Base-by-base conservation (phyloP, 2,888 invertebrate species). In the Chrysolina haemoptera region DNA sequence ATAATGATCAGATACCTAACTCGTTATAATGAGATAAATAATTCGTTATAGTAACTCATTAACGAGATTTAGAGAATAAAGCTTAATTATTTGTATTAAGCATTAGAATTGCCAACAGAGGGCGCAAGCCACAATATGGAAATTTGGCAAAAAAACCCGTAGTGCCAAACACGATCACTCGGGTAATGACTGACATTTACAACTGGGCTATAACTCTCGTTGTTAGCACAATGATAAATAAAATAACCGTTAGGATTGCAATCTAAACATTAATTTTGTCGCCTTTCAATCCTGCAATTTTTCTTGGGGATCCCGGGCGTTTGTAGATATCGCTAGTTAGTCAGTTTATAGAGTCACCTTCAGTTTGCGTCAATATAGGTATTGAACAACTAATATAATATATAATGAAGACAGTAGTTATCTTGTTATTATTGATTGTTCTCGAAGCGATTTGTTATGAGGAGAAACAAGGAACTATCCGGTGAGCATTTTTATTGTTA, bases 221-320 rank as follows among this genome's bases (percentile, higher is more conserved):
- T 53, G 53, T 53, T 20, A 20, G 12, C 53, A 53, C 20, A 20
- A 35, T 20, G 53, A 53, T 20, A 53, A 53, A 53, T 53, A 53
- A 20, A 53, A 53, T 53, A 53, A 53, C 20, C 53, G 20, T 11
- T 20, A 5, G 53, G 18, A 53, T 53, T 53, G 53, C 5, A 20
- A 22, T 53, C 53, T 53, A 1, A 20, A 16, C 16, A 48, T 14
- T 16, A 16, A 14, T 9, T 48, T n/a, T 35, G 35, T 3, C 35
- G n/a, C 20, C 12, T 20, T 10, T 53, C 9, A 20, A 53, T 18
- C 53, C 53, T 20, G 18, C 53, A 53, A 20, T 18, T 50, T 53
- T 53, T 35, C 35, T 8, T 35, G 0, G 35, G 35, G 8, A 35
- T 6, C 11, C 1, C 53, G 53, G 4, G 18, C 20, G 53, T 53